These are phyloP conservation scores for Leptestheria dahalacensis DNA, from an alignment of 1,140 invertebrate genomes.

Conservation along the genomic window DNA sequence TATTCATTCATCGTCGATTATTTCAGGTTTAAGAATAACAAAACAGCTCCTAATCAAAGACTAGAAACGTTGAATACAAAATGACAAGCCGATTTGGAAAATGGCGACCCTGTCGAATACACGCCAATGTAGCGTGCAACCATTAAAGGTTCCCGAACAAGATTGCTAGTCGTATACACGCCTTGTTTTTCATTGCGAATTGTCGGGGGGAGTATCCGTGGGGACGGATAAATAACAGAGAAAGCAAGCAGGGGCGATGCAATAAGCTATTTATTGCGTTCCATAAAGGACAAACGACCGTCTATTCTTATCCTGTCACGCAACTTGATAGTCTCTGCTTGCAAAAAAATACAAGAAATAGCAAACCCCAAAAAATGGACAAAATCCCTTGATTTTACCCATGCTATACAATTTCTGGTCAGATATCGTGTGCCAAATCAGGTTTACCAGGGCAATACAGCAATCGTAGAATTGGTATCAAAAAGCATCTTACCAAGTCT, in stretches of 20 bases:
- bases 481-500: not conserved
- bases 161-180: too few relatives aligned
- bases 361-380: not conserved
- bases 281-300: not conserved
- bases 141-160: too few relatives aligned
- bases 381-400: not conserved
- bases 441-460: not conserved
- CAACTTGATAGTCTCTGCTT: not conserved
- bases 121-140: too few relatives aligned
- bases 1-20: too few relatives aligned
- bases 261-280: not conserved
- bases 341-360: not conserved
- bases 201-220: conserved; percentile 16
- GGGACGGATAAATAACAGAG: not conserved
- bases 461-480: not conserved
- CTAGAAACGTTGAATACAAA: too few relatives aligned
- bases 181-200: too few relatives aligned
- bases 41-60: too few relatives aligned
- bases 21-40: too few relatives aligned
- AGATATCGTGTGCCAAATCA: not conserved
- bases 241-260: conserved; percentile 17
- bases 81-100: too few relatives aligned
- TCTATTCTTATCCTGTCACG: not conserved
- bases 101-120: too few relatives aligned
- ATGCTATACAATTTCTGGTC: too few relatives aligned